Percentiles rank a stretch among this genome's conserved stretches.
These are phyloP conservation scores for Morpho deidamia DNA, from an alignment of 2,888 invertebrate genomes.

Conservation along the genomic window DNA sequence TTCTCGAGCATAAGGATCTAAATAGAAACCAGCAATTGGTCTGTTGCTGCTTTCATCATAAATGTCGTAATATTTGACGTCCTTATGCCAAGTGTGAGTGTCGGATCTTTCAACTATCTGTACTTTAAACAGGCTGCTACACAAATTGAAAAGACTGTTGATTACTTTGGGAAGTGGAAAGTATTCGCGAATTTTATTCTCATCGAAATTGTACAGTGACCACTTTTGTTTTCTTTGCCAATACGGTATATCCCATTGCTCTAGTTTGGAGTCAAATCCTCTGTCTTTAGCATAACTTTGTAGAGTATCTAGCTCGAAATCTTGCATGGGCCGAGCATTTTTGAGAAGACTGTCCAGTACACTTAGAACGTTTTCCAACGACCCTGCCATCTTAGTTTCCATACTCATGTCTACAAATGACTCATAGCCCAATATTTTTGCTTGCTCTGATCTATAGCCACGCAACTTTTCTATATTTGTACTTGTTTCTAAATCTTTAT, in stretches of 20 bases:
- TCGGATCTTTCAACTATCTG: slow-evolving; percentile 82
- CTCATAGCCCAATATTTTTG: slow-evolving; percentile 87
- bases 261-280: slow-evolving; percentile 83
- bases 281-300: slow-evolving; percentile 84
- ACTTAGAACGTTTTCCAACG: slow-evolving; percentile 84
- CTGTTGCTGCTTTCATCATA: slow-evolving; percentile 81
- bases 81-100: slow-evolving; percentile 89
- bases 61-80: slow-evolving; percentile 90
- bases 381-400: slow-evolving; percentile 95
- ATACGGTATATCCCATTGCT: slow-evolving; percentile 92
- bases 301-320: slow-evolving; percentile 84
- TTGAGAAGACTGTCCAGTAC: slow-evolving; percentile 82
- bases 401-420: slow-evolving; percentile 92
- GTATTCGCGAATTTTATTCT: slow-evolving; percentile 85
- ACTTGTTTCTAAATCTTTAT: slow-evolving; percentile 83
- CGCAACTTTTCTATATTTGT: slow-evolving; percentile 88
- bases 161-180: slow-evolving; percentile 91
- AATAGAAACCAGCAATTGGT: slow-evolving; percentile 89
- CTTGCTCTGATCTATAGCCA: slow-evolving; percentile 81
- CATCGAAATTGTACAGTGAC: slow-evolving; percentile 82
- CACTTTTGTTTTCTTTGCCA: slow-evolving; percentile 89
- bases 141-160: slow-evolving; percentile 86
- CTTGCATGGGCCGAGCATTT: slow-evolving; percentile 85
- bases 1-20: slow-evolving; percentile 87
- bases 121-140: slow-evolving; percentile 87